These are phyloP conservation scores for Orchesella flavescens DNA, from an alignment of 2,888 invertebrate genomes.

Conservation along the genomic window DNA sequence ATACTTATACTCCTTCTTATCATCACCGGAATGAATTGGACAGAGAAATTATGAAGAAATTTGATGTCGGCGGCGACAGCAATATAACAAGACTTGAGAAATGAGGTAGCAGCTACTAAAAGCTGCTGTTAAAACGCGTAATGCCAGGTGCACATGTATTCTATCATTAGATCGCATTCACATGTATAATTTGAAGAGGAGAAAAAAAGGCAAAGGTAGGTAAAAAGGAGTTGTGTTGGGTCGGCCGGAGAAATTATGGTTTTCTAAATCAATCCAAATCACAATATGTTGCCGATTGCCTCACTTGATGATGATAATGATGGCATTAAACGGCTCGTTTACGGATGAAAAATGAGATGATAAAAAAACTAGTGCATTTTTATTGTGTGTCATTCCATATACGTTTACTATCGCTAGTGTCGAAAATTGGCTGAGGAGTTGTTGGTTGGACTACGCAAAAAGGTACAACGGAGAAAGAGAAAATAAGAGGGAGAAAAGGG, in stretches of 20 bases:
- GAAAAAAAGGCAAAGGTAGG: conserved; percentile 35
- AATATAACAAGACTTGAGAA: conserved; percentile 41
- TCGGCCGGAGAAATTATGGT: conserved; percentile 64
- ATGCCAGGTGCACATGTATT: no score
- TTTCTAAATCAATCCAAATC: conserved; percentile 71
- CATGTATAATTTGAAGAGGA: no score
- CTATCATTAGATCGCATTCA: no score
- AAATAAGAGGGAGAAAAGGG: conserved; percentile 19
- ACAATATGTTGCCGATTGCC: not conserved
- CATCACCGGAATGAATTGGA: conserved; percentile 8
- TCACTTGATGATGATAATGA: conserved; percentile 1
- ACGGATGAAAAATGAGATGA: conserved; percentile 64
- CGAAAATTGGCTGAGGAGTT: conserved; percentile 28
- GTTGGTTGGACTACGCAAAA: not conserved
- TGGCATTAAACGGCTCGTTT: conserved; percentile 37
- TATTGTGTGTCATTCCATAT: no score
- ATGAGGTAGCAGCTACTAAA: not conserved
- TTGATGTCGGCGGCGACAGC: conserved; percentile 43
- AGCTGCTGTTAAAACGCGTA: not conserved
- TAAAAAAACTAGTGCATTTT: conserved; percentile 29
- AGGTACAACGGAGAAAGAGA: not conserved
- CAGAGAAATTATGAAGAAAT: not conserved
- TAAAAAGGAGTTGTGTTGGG: conserved; percentile 1
- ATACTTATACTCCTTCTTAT: not conserved
- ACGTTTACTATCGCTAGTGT: conserved; percentile 5